Base-by-base conservation (phyloP, 1,140 invertebrate species). In the Sminthurinus signatus region DNA sequence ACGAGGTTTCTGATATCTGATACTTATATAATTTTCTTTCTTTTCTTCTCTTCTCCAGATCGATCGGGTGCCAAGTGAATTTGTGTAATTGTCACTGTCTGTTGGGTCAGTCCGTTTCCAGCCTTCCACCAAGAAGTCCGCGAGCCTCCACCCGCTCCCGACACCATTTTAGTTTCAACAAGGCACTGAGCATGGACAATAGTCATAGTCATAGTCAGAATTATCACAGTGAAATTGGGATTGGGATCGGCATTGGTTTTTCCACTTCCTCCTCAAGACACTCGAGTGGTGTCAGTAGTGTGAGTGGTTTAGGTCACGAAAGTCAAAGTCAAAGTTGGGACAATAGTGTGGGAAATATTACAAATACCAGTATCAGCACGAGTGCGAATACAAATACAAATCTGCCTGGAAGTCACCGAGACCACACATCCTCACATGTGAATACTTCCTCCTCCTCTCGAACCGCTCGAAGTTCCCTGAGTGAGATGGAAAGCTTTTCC, bases 21-120 rank as follows among this genome's bases (percentile, higher is more conserved):
- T n/a, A 36, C 32, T 5, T 36, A 36, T 36, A 15, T 36, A 15
- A 15, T 12, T 55, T 55, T 55, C 10, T 19, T 19, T 55, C n/a
- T 32, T 4, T 32, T 29, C 25, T 28, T 55, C 17, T 27, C 4
- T 17, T 29, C 3, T 31, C 4, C 36, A 60, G 58, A 28, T 60
- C 58, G 25, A 48, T 60, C 23, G 58, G 58, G 17, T 14, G 52
- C 14, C 58, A 60, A 60, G 58, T 60, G 58, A 60, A 60, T 48
- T 60, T 60, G 58, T 60, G 58, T 31, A 56, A 56, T 31, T 56
- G 54, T 39, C 39, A 60, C n/a, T 60, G 58, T 28, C 23, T 50
- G 2, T 27, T 60, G 2, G 58, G 21, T 17, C 44, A 46, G 58
- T 50, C 58, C 3, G 32, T 29, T 2, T 28, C 25, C 3, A 60